These are phyloP conservation scores for Odocoileus virginianus DNA, from an alignment of 2,113 vertebrate species.

Conservation along the genomic window DNA sequence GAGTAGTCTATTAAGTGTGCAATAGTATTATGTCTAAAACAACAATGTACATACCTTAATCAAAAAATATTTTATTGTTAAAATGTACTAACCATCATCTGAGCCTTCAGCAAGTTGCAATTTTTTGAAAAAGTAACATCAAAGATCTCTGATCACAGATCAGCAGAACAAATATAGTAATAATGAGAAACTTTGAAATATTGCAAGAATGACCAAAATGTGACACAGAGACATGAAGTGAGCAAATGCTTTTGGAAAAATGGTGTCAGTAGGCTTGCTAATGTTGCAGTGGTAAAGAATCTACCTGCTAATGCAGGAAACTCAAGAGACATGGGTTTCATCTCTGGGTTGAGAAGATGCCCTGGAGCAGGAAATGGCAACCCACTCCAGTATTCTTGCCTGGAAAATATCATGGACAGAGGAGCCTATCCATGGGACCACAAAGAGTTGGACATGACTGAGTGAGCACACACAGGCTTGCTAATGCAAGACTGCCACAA, in stretches of 20 bases:
- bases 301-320: background rate
- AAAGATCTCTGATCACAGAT: background rate
- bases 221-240: background rate
- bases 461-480: background rate
- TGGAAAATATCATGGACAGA: background rate
- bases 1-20: background rate
- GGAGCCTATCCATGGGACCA: background rate
- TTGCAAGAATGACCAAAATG: background rate
- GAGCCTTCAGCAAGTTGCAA: background rate
- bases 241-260: background rate
- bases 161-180: background rate
- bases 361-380: background rate
- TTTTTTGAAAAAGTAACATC: background rate
- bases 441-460: background rate
- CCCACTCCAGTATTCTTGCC: background rate
- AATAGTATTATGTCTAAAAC: background rate
- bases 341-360: background rate
- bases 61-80: background rate
- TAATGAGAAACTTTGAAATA: background rate
- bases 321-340: background rate
- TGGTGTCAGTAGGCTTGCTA: background rate
- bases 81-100: background rate
- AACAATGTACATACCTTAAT: background rate
- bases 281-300: background rate
- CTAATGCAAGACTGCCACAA: background rate